Evolutionary conservation across 2,113 vertebrate genomes (phyloP).

Genomic region (Nothobranchius furzeri): DNA sequence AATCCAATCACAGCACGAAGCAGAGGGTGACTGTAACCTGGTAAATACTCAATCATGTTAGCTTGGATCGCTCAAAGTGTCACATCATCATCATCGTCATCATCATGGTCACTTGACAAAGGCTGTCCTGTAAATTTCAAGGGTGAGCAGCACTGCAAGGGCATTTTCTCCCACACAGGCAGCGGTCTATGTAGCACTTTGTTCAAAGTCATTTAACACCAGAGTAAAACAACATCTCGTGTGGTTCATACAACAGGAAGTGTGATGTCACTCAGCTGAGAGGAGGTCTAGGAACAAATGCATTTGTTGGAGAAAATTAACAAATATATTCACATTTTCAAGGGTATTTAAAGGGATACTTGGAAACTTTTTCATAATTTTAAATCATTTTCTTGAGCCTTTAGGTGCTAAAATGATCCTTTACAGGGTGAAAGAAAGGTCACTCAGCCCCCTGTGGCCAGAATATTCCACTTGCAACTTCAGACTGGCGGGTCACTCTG

Average conservation of each 20-base stretch:
- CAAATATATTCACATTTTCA: too few relatives aligned
- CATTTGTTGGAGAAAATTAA: too few relatives aligned
- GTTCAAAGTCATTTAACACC: conserved; percentile 27
- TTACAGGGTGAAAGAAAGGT: too few relatives aligned
- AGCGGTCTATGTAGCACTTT: conserved; percentile 2
- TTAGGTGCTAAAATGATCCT: too few relatives aligned
- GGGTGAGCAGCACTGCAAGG: conserved; percentile 39
- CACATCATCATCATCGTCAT: conserved; percentile 5
- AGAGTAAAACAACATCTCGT: conserved; percentile 4
- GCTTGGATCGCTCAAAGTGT: conserved; percentile 6
- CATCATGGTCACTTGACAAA: conserved; percentile 21
- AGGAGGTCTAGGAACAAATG: too few relatives aligned
- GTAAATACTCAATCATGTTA: conserved; percentile 12
- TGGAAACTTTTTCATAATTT: too few relatives aligned
- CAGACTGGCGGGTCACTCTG: too few relatives aligned
- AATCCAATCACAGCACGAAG: not conserved
- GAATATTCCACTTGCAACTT: too few relatives aligned
- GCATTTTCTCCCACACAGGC: conserved; percentile 4
- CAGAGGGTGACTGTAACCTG: not conserved
- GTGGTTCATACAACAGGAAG: not conserved
- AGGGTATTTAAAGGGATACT: too few relatives aligned
- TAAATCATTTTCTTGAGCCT: too few relatives aligned
- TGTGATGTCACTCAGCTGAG: too few relatives aligned
- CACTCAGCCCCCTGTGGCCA: too few relatives aligned
- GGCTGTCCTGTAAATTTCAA: conserved; percentile 42